phyloP scores from a whole-genome alignment of 2,113 vertebrate species.

The Pogona vitticeps region DNA sequence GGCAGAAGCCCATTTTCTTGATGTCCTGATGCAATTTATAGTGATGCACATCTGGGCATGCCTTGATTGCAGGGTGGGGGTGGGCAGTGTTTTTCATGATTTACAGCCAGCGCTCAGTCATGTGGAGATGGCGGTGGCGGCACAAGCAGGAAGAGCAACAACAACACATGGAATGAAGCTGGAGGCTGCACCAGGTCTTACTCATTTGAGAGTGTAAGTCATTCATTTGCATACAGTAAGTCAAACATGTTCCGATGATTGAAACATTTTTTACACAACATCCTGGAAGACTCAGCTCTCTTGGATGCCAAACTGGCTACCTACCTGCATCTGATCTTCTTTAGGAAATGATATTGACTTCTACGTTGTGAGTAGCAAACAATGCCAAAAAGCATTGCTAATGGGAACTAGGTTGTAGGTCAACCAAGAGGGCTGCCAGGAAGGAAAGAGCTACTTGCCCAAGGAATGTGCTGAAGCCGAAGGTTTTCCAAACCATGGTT shows the following conservation, averaged over 20 bases:
- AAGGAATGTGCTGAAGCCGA: not conserved
- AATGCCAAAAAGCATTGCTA: not conserved
- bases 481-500: not conserved
- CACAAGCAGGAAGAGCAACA: not conserved
- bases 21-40: slow-evolving; percentile 56
- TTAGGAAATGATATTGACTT: slow-evolving; percentile 24
- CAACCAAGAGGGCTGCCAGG: not conserved
- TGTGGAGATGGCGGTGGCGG: slow-evolving; percentile 37
- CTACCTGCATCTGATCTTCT: slow-evolving; percentile 47
- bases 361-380: not conserved
- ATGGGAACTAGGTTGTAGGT: not conserved
- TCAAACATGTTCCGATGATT: slow-evolving; percentile 57
- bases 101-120: slow-evolving; percentile 58
- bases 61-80: slow-evolving; percentile 71
- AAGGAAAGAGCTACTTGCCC: not conserved
- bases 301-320: slow-evolving; percentile 23
- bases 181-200: slow-evolving; percentile 65
- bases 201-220: slow-evolving; percentile 68
- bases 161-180: slow-evolving; percentile 39
- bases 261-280: slow-evolving; percentile 63
- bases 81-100: slow-evolving; percentile 69
- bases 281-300: slow-evolving; percentile 33
- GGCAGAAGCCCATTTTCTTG: slow-evolving; percentile 45
- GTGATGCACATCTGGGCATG: slow-evolving; percentile 50
- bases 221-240: slow-evolving; percentile 61